phyloP scores from a whole-genome alignment of 1,140 invertebrate genomes.

The Polyergus mexicanus region DNA sequence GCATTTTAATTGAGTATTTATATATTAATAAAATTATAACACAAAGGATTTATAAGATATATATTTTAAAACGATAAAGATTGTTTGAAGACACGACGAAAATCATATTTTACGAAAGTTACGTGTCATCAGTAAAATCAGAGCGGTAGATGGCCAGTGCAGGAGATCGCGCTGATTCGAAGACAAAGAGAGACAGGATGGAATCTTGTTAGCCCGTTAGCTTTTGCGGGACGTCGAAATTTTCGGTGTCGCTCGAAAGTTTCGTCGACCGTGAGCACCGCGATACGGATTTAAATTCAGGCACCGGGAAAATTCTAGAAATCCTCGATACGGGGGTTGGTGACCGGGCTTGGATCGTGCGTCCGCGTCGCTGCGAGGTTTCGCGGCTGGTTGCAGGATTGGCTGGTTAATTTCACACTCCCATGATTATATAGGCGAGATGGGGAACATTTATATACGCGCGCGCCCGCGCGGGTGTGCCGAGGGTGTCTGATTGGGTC shows the following conservation, averaged over 20 bases:
- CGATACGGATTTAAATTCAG: constrained; percentile 68
- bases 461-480: constrained; percentile 63
- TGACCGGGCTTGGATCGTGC: constrained; percentile 21
- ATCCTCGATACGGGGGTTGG: constrained; percentile 37
- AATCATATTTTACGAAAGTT: no score
- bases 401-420: constrained; percentile 85
- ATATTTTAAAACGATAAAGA: no score
- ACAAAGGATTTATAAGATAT: no score
- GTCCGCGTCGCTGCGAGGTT: constrained; percentile 51
- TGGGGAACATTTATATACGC: constrained; percentile 83
- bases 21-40: no score
- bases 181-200: background rate
- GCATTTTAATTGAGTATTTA: no score
- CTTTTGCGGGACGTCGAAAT: background rate
- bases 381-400: constrained; percentile 82
- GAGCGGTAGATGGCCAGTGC: no score
- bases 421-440: constrained; percentile 85
- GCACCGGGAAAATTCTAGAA: constrained; percentile 67
- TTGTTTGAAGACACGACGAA: no score
- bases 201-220: background rate
- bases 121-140: no score
- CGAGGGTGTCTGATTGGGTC: constrained; percentile 79
- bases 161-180: background rate
- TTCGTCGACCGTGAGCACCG: constrained; percentile 38
- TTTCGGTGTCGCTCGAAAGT: constrained; percentile 29